phyloP scores from a whole-genome alignment of 2,888 invertebrate species.

The Nudaria mundana region DNA sequence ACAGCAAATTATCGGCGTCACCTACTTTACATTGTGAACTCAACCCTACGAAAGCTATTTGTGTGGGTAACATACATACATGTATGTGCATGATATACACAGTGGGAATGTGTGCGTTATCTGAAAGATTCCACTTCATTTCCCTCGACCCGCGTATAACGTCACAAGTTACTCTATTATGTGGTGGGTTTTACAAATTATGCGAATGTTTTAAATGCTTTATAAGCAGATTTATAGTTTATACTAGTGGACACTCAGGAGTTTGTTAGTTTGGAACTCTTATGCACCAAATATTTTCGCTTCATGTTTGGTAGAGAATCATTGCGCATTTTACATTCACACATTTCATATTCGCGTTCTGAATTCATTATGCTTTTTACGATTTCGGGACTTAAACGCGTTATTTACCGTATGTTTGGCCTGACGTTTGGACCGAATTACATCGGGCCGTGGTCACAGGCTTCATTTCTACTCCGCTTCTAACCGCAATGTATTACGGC shows the following conservation, averaged over 20 bases:
- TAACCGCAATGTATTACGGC: too few relatives aligned
- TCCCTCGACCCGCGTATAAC: constrained; percentile 73
- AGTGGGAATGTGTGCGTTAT: constrained; percentile 70
- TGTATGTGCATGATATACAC: constrained; percentile 19
- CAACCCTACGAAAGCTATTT: constrained; percentile 52
- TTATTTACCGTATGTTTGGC: too few relatives aligned
- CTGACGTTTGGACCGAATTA: too few relatives aligned
- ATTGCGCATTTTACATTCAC: too few relatives aligned
- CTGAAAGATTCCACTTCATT: constrained; percentile 80
- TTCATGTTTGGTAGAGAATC: too few relatives aligned
- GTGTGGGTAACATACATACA: constrained; percentile 18
- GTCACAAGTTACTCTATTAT: constrained; percentile 51
- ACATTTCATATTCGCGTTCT: too few relatives aligned
- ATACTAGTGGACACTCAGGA: neutral
- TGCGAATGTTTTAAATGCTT: constrained; percentile 10
- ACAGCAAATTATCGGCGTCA: constrained; percentile 76
- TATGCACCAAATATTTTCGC: too few relatives aligned
- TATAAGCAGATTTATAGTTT: neutral
- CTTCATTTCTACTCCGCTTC: too few relatives aligned
- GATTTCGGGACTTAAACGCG: too few relatives aligned
- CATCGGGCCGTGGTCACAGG: too few relatives aligned
- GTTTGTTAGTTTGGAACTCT: neutral
- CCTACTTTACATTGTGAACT: constrained; percentile 68
- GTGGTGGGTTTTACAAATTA: constrained; percentile 20
- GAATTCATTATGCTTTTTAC: too few relatives aligned